phyloP scores from a whole-genome alignment of 2,113 vertebrate genomes.

The Dromas ardeola region DNA sequence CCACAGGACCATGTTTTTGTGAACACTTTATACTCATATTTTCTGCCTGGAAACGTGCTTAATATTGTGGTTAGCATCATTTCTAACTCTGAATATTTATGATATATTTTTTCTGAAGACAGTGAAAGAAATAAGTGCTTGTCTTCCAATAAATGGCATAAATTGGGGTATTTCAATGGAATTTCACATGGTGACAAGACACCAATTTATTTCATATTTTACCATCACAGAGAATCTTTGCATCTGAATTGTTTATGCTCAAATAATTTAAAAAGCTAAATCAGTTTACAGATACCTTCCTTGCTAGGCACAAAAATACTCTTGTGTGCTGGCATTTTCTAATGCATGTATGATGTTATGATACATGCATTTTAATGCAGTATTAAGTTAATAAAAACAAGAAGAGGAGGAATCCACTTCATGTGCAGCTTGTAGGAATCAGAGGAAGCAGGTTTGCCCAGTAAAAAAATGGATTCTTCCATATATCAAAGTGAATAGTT shows the following conservation, averaged over 20 bases:
- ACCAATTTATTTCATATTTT: conserved; percentile 7
- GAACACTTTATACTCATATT: neutral
- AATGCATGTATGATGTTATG: neutral
- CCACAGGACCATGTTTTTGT: neutral
- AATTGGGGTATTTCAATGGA: neutral
- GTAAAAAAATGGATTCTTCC: neutral
- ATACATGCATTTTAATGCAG: neutral
- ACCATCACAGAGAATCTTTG: neutral
- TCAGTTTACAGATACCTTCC: neutral
- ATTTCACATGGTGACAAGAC: conserved; percentile 2
- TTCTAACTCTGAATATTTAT: conserved; percentile 7
- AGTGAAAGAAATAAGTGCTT: neutral
- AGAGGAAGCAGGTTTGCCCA: neutral
- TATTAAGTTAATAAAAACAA: neutral
- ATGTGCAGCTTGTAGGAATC: neutral
- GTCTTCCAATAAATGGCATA: neutral
- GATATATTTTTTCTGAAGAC: neutral
- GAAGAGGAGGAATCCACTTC: neutral
- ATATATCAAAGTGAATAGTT: neutral
- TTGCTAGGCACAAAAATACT: neutral
- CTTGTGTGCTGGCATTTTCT: neutral
- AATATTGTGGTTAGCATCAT: neutral
- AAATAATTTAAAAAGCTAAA: neutral
- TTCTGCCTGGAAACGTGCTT: conserved; percentile 16
- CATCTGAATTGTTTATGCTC: neutral